A percentile compares a stretch with the other conserved stretches of the same genome.
phyloP scores from a whole-genome alignment of 1,140 invertebrate species.

The Ditylenchus dipsaci region DNA sequence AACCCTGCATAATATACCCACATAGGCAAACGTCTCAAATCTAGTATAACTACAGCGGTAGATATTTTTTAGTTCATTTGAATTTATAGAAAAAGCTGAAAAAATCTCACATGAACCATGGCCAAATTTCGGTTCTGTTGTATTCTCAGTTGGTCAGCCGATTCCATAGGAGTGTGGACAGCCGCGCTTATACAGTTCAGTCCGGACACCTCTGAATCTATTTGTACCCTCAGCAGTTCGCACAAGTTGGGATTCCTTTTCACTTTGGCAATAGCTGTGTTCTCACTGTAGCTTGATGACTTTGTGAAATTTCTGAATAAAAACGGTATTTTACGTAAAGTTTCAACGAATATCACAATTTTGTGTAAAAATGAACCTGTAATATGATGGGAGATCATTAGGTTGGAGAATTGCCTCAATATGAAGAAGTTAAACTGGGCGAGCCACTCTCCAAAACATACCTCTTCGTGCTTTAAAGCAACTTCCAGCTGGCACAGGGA shows the following conservation, averaged over 20 bases:
- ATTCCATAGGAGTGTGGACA: not conserved
- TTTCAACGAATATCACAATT: not conserved
- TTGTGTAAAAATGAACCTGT: slow-evolving; percentile 5
- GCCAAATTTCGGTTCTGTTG: slow-evolving; percentile 20
- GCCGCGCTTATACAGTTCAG: slow-evolving; percentile 4
- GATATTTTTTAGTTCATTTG: too few species aligned
- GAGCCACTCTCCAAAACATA: slow-evolving; percentile 10
- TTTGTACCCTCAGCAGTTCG: slow-evolving; percentile 6
- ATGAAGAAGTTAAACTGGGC: not conserved
- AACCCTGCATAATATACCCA: too few species aligned
- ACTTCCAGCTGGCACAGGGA: slow-evolving; percentile 11
- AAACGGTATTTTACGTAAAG: not conserved
- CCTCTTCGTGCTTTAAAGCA: slow-evolving; percentile 22
- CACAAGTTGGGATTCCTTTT: slow-evolving; percentile 21
- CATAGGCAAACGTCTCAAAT: too few species aligned
- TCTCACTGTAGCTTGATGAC: not conserved
- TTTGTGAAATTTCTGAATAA: not conserved
- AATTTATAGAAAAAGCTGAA: too few species aligned
- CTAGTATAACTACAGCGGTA: too few species aligned
- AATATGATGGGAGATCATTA: slow-evolving; percentile 23
- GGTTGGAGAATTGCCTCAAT: slow-evolving; percentile 30
- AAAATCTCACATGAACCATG: slow-evolving; percentile 19
- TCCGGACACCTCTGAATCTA: slow-evolving; percentile 4
- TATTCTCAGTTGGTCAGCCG: slow-evolving; percentile 10
- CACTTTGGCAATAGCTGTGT: not conserved